Evolutionary conservation across 2,113 vertebrate genomes (phyloP), one percentile per base, ranked within the genome.

Genomic region (Apistogramma diplotaenia): DNA sequence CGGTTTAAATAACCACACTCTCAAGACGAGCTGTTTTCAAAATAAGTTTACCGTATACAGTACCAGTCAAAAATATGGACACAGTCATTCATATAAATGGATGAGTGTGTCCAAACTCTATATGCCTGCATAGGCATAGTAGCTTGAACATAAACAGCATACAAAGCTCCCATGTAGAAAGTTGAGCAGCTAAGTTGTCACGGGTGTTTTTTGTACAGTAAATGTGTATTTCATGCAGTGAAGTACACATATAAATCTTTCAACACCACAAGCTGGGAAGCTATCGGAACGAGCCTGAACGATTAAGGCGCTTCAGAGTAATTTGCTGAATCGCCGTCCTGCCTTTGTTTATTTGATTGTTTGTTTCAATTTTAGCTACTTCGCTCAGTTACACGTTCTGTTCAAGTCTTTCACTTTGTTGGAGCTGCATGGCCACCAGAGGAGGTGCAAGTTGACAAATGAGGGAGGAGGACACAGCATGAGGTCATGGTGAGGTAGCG

Each of bases 401-500:
- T 83, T 84, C 80, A 58, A 70, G 19, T 76, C 55, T 62, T 78
- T 88, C 79, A 37, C 75, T 82, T 85, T 78, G 77, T 77, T 57
- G 35, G 81, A 81, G 72, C 81, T 31, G 76, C 76, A 37, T 10
- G 57, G 85, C 83, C 89, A 81, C 91, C 88, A 77, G 81, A 87
- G 83, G 88, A 92, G 87, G 76, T 84, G 86, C 67, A 6, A 74
- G 76, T 87, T 92, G 92, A 93, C 89, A 90, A 92, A 94, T 91
- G 91, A 91, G 87, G 78, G 74, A 89, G 89, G 90, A 92, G 92
- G 90, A 87, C 91, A 71, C 93, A 93, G 93, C 90, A 58, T 92
- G 93, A 91, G 95, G 91, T 94, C 90, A 92, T 88, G 91, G 91
- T 79, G 85, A 92, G 92, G 85, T 89, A 87, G 88, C 62, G 55